Percentiles rank a stretch among this genome's conserved stretches.
Conservation (phyloP, 2,113 vertebrate species). For the Siniperca chuatsi region DNA sequence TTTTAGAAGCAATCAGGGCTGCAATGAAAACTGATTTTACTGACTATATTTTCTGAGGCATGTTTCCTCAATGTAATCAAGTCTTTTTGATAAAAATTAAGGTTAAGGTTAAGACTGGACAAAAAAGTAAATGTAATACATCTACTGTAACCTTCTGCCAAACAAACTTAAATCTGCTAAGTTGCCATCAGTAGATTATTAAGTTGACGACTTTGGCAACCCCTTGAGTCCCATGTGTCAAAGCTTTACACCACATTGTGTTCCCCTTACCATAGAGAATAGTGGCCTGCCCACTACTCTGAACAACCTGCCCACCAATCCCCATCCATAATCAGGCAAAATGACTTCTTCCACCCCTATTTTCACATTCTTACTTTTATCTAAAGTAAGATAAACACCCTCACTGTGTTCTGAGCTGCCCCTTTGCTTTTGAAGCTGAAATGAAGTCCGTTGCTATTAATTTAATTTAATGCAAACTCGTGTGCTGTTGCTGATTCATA, state of each 20-base stretch:
- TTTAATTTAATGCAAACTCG: not conserved
- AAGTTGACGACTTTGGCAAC: not conserved
- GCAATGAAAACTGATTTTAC: not conserved
- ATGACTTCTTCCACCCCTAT: conserved; percentile 14
- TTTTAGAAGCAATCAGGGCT: not conserved
- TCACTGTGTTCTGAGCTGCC: conserved; percentile 13
- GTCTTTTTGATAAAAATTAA: not conserved
- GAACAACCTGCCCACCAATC: conserved; percentile 54
- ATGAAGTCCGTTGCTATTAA: not conserved
- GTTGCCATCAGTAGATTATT: not conserved
- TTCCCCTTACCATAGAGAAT: conserved; percentile 31
- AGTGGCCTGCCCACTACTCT: conserved; percentile 30
- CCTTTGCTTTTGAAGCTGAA: not conserved
- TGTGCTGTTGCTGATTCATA: not conserved
- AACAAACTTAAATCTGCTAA: not conserved
- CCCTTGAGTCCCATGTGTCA: not conserved
- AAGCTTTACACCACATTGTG: conserved; percentile 16
- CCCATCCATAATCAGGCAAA: conserved; percentile 36
- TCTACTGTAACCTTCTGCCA: not conserved
- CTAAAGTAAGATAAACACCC: conserved; percentile 29
- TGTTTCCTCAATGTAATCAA: not conserved
- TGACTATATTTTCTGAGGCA: not conserved
- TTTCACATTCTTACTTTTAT: conserved; percentile 40
- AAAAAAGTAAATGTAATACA: not conserved
- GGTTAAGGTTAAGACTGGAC: not conserved